Conservation (phyloP, 2,797 vertebrate genomes). For the Schizopygopsis malacanthus region DNA sequence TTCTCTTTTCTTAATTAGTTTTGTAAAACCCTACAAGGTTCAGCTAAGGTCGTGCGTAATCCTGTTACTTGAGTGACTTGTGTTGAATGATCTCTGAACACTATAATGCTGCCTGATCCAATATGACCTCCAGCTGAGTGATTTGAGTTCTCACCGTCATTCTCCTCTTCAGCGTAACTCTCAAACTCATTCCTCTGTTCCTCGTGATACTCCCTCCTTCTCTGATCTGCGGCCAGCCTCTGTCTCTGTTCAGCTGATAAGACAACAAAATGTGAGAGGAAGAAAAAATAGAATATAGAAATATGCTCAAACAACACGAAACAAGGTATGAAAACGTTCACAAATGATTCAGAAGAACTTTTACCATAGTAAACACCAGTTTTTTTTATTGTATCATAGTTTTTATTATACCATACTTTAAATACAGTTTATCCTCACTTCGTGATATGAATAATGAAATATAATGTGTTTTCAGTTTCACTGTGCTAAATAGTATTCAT, state of each 20-base stretch:
- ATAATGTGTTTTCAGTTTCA: neutral
- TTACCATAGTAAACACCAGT: neutral
- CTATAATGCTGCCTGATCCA: neutral
- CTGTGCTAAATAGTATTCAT: neutral
- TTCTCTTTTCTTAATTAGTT: neutral
- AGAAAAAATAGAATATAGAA: slow-evolving; percentile 4
- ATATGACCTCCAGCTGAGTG: neutral
- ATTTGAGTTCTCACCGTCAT: slow-evolving; percentile 77
- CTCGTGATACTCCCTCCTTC: slow-evolving; percentile 81
- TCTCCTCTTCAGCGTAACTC: slow-evolving; percentile 83
- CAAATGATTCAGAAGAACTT: neutral
- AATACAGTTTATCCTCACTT: neutral
- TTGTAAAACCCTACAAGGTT: neutral
- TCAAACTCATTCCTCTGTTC: slow-evolving; percentile 82
- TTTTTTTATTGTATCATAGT: neutral
- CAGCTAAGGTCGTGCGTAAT: neutral
- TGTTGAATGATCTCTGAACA: neutral
- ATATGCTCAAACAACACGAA: neutral
- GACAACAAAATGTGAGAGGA: neutral
- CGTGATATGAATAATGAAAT: neutral
- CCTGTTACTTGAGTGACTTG: neutral
- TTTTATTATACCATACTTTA: neutral
- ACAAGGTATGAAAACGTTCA: neutral
- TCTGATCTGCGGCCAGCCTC: slow-evolving; percentile 79
- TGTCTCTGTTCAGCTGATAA: slow-evolving; percentile 82